These are phyloP conservation scores for Penaeus japonicus DNA, from an alignment of 1,140 invertebrate genomes.

Conservation along the genomic window DNA sequence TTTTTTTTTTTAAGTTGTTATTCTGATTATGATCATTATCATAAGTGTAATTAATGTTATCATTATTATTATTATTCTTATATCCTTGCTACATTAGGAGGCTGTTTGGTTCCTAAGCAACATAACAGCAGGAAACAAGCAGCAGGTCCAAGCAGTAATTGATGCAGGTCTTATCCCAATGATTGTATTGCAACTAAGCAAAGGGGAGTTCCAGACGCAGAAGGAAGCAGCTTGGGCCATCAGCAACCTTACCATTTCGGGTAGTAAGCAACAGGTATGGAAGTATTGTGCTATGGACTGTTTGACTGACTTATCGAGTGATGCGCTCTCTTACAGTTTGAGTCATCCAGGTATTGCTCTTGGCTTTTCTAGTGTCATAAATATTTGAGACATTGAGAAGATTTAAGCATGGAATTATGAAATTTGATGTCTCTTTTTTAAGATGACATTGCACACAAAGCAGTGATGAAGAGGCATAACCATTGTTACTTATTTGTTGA, in stretches of 20 bases:
- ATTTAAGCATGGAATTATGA: no score
- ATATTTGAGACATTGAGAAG: no score
- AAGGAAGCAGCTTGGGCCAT: conserved; percentile 99
- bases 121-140: conserved; percentile 96
- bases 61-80: not conserved
- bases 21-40: not conserved
- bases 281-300: no score
- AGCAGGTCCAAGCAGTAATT: conserved; percentile 96
- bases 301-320: no score
- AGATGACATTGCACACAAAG: no score
- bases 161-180: conserved; percentile 92
- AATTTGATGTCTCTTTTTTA: no score
- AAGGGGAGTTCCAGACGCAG: conserved; percentile 98
- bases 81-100: conserved; percentile 71
- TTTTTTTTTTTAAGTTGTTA: no score
- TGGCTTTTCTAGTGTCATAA: no score
- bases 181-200: conserved; percentile 88
- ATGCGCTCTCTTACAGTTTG: no score
- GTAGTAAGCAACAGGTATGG: conserved; percentile 83
- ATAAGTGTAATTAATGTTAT: not conserved
- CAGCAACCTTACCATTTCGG: conserved; percentile 97
- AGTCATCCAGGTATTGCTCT: no score
- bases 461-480: no score
- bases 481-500: no score
- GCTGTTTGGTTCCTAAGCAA: conserved; percentile 99